Conservation (phyloP, 2,888 invertebrate genomes). For the Tiphia femorata region DNA sequence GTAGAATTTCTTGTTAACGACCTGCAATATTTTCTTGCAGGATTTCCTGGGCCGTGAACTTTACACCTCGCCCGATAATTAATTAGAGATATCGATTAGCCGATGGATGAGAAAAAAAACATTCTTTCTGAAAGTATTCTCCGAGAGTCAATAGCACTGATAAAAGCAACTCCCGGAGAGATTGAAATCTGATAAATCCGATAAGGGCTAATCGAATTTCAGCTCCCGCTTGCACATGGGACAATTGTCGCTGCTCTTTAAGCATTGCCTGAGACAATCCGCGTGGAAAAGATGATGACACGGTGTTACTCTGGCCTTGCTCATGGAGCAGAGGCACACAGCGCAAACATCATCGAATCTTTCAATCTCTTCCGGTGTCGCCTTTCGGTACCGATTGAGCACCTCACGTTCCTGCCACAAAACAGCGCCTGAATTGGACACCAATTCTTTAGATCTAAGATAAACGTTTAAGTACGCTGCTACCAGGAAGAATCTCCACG, state of each 20-base stretch:
- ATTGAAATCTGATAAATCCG: no score
- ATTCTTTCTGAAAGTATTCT: no score
- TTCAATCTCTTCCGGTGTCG: conserved; percentile 76
- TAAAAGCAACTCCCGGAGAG: no score
- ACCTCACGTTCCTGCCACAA: conserved; percentile 75
- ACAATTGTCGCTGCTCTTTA: conserved; percentile 79
- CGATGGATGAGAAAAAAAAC: no score
- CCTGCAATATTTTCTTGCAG: no score
- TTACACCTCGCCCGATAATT: no score
- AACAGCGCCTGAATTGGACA: conserved; percentile 71
- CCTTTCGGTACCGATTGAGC: conserved; percentile 75
- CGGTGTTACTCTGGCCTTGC: conserved; percentile 80
- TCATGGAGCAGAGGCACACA: conserved; percentile 80
- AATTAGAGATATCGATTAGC: no score
- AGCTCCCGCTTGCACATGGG: conserved; percentile 83
- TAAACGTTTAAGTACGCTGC: conserved; percentile 78
- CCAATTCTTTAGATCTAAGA: conserved; percentile 76
- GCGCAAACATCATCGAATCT: conserved; percentile 84
- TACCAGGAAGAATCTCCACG: conserved; percentile 73
- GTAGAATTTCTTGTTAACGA: no score
- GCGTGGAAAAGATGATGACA: conserved; percentile 87
- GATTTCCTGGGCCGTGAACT: no score
- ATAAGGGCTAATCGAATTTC: conserved; percentile 71
- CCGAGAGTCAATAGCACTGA: no score
- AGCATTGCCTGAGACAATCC: conserved; percentile 80